phyloP scores from a whole-genome alignment of 2,797 vertebrate species.

The Telmatherina bonti region DNA sequence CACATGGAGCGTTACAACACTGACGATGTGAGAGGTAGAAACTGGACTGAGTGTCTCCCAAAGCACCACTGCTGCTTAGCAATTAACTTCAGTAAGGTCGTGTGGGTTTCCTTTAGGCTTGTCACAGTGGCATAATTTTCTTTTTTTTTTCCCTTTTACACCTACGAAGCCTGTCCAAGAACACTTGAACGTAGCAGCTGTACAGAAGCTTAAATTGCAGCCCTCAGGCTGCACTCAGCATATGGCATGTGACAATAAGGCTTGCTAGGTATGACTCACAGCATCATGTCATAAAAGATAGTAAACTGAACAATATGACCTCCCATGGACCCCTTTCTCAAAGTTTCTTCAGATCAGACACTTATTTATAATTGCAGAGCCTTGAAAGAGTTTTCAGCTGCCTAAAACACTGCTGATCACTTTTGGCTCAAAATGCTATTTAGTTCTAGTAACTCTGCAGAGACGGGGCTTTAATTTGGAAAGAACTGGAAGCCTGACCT shows the following conservation, averaged over 20 bases:
- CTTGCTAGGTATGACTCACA: background rate
- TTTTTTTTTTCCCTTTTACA: slow-evolving; percentile 9
- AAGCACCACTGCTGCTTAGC: slow-evolving; percentile 10
- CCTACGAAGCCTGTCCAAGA: slow-evolving; percentile 25
- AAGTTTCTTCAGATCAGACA: background rate
- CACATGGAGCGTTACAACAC: background rate
- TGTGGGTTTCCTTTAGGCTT: slow-evolving; percentile 9
- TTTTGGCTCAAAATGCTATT: background rate
- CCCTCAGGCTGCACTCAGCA: slow-evolving; percentile 13
- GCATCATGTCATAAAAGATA: slow-evolving; percentile 2
- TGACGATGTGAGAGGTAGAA: slow-evolving; percentile 18
- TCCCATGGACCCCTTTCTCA: background rate
- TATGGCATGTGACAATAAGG: slow-evolving; percentile 4
- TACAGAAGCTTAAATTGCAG: slow-evolving; percentile 33
- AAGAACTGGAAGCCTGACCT: background rate
- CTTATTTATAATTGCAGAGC: too few species aligned
- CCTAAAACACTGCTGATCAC: background rate
- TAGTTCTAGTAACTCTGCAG: background rate
- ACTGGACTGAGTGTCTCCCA: slow-evolving; percentile 4
- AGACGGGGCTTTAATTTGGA: too few species aligned
- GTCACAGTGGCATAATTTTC: slow-evolving; percentile 9
- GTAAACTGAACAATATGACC: background rate
- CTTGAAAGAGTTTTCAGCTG: background rate
- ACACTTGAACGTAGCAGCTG: background rate
- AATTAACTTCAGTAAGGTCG: slow-evolving; percentile 15